These are phyloP conservation scores for Gallinago jamesoni DNA, from an alignment of 2,113 vertebrate species.

Conservation along the genomic window DNA sequence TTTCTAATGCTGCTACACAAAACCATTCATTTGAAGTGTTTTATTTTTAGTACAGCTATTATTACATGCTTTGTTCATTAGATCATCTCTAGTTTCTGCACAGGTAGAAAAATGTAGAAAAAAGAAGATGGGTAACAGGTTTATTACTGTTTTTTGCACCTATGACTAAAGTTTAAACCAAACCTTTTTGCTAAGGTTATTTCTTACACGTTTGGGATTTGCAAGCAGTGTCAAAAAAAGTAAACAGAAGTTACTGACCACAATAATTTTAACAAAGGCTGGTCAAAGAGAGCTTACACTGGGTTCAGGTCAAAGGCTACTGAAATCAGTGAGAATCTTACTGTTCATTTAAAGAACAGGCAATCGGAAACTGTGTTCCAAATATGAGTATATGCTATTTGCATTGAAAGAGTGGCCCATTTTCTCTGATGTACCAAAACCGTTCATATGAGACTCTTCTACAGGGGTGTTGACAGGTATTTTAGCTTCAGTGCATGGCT, in stretches of 20 bases:
- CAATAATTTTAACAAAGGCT: neutral
- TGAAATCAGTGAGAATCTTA: neutral
- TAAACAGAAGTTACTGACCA: neutral
- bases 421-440: neutral
- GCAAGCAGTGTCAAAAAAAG: neutral
- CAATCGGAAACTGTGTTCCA: neutral
- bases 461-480: neutral
- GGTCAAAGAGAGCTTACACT: neutral
- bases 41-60: neutral
- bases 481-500: neutral
- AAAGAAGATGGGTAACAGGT: neutral
- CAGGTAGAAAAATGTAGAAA: neutral
- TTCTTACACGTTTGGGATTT: neutral
- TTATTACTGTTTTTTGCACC: neutral
- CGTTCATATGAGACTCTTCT: neutral
- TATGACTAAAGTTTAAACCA: neutral
- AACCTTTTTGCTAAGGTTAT: neutral
- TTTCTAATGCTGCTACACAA: conserved; percentile 31
- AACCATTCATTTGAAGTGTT: conserved; percentile 7
- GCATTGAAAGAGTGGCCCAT: neutral
- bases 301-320: neutral
- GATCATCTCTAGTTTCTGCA: neutral
- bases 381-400: neutral
- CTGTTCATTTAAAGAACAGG: neutral
- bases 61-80: neutral